phyloP scores from a whole-genome alignment of 35 echinoderm and acorn worm species.

The Apostichopus californicus region DNA sequence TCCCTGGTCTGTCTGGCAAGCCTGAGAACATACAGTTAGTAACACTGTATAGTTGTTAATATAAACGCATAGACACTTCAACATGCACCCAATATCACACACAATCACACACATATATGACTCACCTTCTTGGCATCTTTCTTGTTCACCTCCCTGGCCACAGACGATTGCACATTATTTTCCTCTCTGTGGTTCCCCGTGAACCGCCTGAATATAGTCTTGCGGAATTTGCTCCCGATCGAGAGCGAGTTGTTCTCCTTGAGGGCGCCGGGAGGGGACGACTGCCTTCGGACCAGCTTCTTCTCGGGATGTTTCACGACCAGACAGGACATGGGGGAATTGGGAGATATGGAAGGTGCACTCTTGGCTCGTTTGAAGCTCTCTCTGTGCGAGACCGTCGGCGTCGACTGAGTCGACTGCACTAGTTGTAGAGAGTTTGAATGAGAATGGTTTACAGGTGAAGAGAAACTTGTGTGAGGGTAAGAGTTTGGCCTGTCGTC shows the following conservation, averaged over 20 bases:
- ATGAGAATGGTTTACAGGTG: conserved; percentile 29
- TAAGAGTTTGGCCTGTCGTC: not conserved
- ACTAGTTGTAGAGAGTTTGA: conserved; percentile 11
- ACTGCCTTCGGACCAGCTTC: conserved; percentile 52
- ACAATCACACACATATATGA: not conserved
- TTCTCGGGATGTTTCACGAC: conserved; percentile 50
- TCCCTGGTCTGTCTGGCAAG: too few relatives aligned
- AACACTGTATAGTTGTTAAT: too few relatives aligned
- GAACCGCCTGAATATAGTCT: conserved; percentile 43
- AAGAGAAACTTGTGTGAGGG: not conserved
- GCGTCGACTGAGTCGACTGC: conserved; percentile 46
- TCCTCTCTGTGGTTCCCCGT: conserved; percentile 38
- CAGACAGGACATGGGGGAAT: conserved; percentile 37
- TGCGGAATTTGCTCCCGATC: conserved; percentile 46
- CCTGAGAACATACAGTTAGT: too few relatives aligned
- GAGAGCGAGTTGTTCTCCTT: conserved; percentile 56
- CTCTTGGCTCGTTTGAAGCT: conserved; percentile 57
- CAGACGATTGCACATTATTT: conserved; percentile 26
- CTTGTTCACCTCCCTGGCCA: not conserved
- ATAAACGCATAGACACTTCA: too few relatives aligned
- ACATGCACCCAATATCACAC: too few relatives aligned
- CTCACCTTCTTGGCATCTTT: conserved; percentile 49
- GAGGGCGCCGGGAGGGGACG: conserved; percentile 12
- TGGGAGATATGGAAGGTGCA: conserved; percentile 51
- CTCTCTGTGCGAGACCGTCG: conserved; percentile 37